These are phyloP conservation scores for Chalcis sispes DNA, from an alignment of 2,888 invertebrate genomes.

Conservation along the genomic window DNA sequence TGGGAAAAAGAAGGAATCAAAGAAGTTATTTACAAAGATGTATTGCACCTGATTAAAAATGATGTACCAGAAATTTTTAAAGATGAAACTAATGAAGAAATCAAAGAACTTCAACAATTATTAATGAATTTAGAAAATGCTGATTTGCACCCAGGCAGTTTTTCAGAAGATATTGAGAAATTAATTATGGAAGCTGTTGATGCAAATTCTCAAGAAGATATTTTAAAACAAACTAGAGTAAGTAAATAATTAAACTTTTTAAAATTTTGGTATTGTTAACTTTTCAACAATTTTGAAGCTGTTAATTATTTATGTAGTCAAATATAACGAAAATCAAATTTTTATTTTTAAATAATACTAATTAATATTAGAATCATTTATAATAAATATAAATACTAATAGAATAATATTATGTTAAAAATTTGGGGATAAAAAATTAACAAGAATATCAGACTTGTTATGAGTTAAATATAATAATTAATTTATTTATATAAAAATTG, in stretches of 20 bases:
- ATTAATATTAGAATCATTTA: neutral
- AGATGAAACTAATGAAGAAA: slow-evolving; percentile 70
- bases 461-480: too few species aligned
- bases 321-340: too few species aligned
- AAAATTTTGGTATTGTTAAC: slow-evolving; percentile 5
- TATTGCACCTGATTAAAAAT: slow-evolving; percentile 72
- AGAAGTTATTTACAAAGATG: slow-evolving; percentile 74
- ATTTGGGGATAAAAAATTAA: too few species aligned
- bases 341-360: neutral
- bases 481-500: neutral
- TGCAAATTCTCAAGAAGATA: slow-evolving; percentile 79
- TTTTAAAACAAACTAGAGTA: slow-evolving; percentile 77
- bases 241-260: neutral
- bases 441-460: too few species aligned
- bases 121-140: slow-evolving; percentile 61
- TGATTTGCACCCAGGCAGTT: slow-evolving; percentile 66
- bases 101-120: slow-evolving; percentile 70
- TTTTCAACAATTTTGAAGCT: slow-evolving; percentile 36
- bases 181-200: slow-evolving; percentile 79
- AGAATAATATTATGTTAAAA: too few species aligned
- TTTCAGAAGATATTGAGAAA: slow-evolving; percentile 77
- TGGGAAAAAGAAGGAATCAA: slow-evolving; percentile 63
- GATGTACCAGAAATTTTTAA: slow-evolving; percentile 69
- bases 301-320: too few species aligned
- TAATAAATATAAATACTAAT: too few species aligned